phyloP scores from a whole-genome alignment of 2,113 vertebrate genomes.

The Suncus etruscus region DNA sequence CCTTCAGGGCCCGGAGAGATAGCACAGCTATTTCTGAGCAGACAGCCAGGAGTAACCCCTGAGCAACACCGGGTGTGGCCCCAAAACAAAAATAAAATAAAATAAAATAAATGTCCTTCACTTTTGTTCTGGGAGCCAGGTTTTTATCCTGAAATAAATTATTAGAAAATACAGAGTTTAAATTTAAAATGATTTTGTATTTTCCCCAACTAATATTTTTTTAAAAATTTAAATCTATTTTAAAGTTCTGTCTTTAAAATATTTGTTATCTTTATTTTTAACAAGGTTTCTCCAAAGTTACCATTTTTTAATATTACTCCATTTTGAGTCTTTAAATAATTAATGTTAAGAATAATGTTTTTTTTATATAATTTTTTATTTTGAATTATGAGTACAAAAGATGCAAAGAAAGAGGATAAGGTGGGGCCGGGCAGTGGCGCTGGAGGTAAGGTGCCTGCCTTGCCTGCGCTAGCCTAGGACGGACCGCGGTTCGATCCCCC shows the following conservation, averaged over 20 bases:
- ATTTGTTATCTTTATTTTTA: conserved; percentile 61
- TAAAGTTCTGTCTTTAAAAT: neutral
- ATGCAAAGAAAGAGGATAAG: too few relatives aligned
- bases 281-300: conserved; percentile 56
- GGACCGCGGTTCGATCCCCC: too few relatives aligned
- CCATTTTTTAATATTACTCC: conserved; percentile 49
- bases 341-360: conserved; percentile 59
- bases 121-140: neutral
- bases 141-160: conserved; percentile 75
- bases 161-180: conserved; percentile 75
- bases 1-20: too few relatives aligned
- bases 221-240: conserved; percentile 24
- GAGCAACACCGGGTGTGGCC: too few relatives aligned
- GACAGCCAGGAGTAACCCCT: too few relatives aligned
- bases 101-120: conserved; percentile 45
- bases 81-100: too few relatives aligned
- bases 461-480: too few relatives aligned
- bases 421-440: too few relatives aligned
- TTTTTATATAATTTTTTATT: too few relatives aligned
- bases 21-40: too few relatives aligned
- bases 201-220: conserved; percentile 82
- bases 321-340: conserved; percentile 58
- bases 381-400: too few relatives aligned
- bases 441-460: too few relatives aligned
- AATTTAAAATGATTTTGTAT: conserved; percentile 69